These are phyloP conservation scores for Casuarius casuarius DNA, from an alignment of 2,113 vertebrate genomes.

Conservation along the genomic window DNA sequence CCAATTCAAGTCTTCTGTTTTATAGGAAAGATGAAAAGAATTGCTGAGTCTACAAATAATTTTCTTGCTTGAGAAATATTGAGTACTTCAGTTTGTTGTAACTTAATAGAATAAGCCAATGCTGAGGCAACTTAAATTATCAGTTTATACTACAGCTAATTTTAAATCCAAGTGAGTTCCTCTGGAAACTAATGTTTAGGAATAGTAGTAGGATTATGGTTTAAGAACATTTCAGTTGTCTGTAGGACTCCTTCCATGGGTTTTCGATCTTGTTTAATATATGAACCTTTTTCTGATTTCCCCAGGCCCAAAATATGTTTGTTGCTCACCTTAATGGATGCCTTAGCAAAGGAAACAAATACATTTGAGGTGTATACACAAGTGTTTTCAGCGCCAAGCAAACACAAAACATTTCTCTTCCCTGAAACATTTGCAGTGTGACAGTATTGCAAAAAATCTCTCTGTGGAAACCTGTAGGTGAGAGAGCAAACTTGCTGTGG, in stretches of 20 bases:
- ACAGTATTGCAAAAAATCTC: not conserved
- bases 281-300: not conserved
- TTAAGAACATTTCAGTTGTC: not conserved
- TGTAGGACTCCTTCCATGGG: not conserved
- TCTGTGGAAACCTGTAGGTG: accelerated
- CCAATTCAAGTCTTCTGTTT: not conserved
- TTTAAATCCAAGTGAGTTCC: not conserved
- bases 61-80: conserved; percentile 24
- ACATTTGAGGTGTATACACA: not conserved
- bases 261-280: not conserved
- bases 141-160: not conserved
- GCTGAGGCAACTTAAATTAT: conserved; percentile 8
- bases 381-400: not conserved
- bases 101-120: conserved; percentile 4
- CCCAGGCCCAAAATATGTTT: not conserved
- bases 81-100: not conserved
- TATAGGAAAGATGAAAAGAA: not conserved
- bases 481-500: not conserved
- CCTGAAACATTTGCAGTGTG: not conserved
- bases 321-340: not conserved
- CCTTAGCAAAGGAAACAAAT: not conserved
- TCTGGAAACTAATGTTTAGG: not conserved
- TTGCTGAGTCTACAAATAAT: not conserved
- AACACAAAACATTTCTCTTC: not conserved
- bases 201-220: not conserved